Conservation (phyloP, 2,113 vertebrate species). For the Cariama cristata region DNA sequence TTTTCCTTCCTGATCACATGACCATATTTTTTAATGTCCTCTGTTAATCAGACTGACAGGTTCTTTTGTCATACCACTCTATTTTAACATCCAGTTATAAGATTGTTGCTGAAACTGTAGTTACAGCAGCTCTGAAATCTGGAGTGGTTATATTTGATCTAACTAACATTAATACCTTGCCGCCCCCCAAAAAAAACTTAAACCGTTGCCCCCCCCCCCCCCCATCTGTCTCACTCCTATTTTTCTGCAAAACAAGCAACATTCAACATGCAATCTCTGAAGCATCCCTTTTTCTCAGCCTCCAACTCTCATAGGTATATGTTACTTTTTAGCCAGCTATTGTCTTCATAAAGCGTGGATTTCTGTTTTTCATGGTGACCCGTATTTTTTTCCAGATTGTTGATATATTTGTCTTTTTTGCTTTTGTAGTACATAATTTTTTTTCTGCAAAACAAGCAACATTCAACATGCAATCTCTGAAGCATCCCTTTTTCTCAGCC, state of each 20-base stretch:
- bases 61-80: neutral
- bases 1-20: neutral
- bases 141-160: neutral
- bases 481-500: neutral
- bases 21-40: neutral
- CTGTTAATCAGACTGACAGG: neutral
- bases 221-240: neutral
- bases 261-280: neutral
- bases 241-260: neutral
- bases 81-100: neutral
- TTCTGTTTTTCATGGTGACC: neutral
- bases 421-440: neutral
- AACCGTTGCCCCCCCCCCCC: fast-evolving
- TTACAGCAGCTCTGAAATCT: neutral
- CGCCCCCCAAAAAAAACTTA: no score
- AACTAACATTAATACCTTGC: neutral
- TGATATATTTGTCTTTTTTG: neutral
- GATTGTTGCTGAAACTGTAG: neutral
- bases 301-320: neutral
- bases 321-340: neutral
- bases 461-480: neutral
- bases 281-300: neutral
- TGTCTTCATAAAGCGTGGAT: neutral
- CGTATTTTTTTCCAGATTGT: neutral
- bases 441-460: neutral